Evolutionary conservation across 1,140 invertebrate genomes (phyloP), one percentile per base, ranked within the genome.

Genomic region (Drosophila subpulchrella): DNA sequence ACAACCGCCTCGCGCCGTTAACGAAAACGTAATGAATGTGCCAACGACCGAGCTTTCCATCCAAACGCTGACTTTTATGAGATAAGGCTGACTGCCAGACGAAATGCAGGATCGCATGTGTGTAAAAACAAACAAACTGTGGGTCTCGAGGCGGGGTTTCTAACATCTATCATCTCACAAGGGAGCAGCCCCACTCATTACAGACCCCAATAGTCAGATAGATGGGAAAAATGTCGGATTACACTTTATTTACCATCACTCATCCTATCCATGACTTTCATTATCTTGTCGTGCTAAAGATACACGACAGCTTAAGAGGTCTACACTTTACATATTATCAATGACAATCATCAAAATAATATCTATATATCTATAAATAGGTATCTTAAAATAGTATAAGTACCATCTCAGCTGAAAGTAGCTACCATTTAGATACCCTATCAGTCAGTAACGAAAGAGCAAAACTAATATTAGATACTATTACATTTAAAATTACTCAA

Each of bases 1-100:
- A 88, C 83, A 73, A 88, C 83, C 84, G 72, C 41, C 68, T 61
- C 80, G 84, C 47, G 15, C 54, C 58, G 81, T 44, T 57, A 76
- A 70, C 79, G 41, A 75, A 88, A 68, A 54, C 76, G 84, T 77
- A 89, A 78, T 88, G 80, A 80, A 62, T 54, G 13, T 57, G 44
- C 54, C 53, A 50, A 48, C 42, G n/a, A 13, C 38, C 38, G 71
- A 75, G 65, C 47, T 54, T 46, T 66, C 47, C 47, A 75, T 32
- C 46, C 27, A 47, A 74, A 44, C 72, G 47, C 41, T 41, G 38
- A 27, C 48, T 39, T 39, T 67, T 44, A 36, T 20, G 53, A 76
- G 73, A 76, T 76, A 67, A 75, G 53, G 44, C 59, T 32, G 17
- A 10, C 13, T 20, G 54, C 17, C 34, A 30, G n/a, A 41, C 67